Evolutionary conservation across 2,113 vertebrate species (phyloP), one percentile per base, ranked within the genome.

Genomic region (Mesocricetus auratus): DNA sequence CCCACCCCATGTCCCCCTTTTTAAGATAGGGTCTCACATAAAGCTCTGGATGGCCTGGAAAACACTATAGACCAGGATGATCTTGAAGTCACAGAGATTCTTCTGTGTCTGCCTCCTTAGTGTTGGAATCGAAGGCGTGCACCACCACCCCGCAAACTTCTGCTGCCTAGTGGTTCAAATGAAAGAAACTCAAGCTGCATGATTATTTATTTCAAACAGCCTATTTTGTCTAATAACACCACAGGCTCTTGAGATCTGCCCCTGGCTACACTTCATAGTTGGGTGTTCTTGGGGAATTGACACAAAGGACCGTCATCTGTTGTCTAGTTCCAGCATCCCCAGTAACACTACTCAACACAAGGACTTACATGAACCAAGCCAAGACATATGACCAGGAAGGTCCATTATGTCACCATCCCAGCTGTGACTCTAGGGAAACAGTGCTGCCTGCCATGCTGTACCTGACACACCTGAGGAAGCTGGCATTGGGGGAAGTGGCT

Each of bases 331-430:
- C 66, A 66, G 45, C 0, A 9, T 58, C 11, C 47, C 53, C 31
- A 3, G 2, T 0, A 7, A 89, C 5, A 0, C 31, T 36, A 15
- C 4, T n/a, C 19, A 68, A 60, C 2, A 2, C 64, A 11, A 50
- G 29, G 56, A 16, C 86, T 60, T 15, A 3, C 0, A 0, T 13
- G 64, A 56, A 33, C 82, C 4, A 2, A 77, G 33, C 39, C 69
- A 56, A 53, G 73, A 11, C 36, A 9, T 12, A 47, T 45, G 12
- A 26, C 16, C 58, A 5, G 0, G 3, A 60, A 69, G 22, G 11
- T 22, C 39, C 56, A 2, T 22, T n/a, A 8, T 11, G 33, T 26
- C 33, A 3, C 13, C 0, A 26, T 11, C 86, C 39, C 36, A 13
- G 1, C 60, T 66, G 19, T 1, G 36, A 21, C 33, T 36, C 73